A percentile compares a stretch with the other conserved stretches of the same genome.
phyloP scores from a whole-genome alignment of 2,113 vertebrate species.

The Myiozetetes cayanensis region DNA sequence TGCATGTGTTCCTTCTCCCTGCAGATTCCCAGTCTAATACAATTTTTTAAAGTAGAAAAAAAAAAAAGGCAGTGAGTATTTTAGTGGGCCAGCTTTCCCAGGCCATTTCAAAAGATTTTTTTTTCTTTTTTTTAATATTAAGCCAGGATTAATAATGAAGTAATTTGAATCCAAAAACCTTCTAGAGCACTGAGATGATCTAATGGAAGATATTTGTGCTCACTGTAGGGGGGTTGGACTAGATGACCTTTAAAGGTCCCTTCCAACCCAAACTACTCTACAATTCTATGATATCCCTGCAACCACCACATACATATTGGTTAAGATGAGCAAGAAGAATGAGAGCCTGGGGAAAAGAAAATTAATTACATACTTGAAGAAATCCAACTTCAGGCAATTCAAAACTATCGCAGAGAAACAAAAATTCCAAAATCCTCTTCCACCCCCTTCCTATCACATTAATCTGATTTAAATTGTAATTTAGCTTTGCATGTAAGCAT shows the following conservation, averaged over 20 bases:
- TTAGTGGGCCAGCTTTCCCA: neutral
- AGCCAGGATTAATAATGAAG: neutral
- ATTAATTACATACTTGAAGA: constrained; percentile 27
- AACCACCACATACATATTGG: neutral
- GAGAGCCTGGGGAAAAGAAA: constrained; percentile 7
- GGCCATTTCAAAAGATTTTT: neutral
- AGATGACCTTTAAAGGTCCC: neutral
- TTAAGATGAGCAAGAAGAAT: constrained; percentile 9
- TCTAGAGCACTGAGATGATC: neutral
- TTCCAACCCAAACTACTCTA: neutral
- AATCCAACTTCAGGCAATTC: constrained; percentile 18
- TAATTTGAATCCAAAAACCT: neutral
- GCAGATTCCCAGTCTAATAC: neutral
- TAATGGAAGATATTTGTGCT: neutral
- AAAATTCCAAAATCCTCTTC: neutral
- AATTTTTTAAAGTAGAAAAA: neutral
- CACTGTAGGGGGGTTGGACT: neutral
- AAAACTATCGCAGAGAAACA: neutral
- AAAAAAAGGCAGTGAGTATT: neutral
- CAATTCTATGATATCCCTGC: neutral
- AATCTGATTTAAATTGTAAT: constrained; percentile 18
- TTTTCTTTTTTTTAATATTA: neutral
- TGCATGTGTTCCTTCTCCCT: neutral
- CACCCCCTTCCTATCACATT: neutral
- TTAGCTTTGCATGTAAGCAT: neutral